phyloP scores from a whole-genome alignment of 2,888 invertebrate genomes.

The Megaustenia siamemsis region DNA sequence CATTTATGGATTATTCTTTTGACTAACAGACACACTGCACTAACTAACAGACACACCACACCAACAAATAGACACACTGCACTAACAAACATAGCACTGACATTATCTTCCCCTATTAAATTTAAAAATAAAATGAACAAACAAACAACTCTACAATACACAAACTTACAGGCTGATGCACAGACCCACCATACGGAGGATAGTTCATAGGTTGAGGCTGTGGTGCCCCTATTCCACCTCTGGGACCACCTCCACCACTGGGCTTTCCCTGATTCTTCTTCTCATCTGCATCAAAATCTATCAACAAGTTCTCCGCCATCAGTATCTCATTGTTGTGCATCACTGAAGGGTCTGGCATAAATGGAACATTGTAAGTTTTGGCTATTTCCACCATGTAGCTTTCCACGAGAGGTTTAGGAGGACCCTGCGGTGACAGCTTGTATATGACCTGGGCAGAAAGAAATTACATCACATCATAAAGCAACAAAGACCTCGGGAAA shows the following conservation, averaged over 20 bases:
- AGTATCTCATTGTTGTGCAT: constrained; percentile 75
- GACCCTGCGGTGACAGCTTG: constrained; percentile 85
- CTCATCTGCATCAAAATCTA: constrained; percentile 72
- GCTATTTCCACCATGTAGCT: constrained; percentile 96
- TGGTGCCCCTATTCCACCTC: constrained; percentile 59
- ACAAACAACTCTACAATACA: too few species aligned
- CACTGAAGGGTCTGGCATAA: constrained; percentile 91
- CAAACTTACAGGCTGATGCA: constrained; percentile 19
- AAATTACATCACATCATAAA: too few species aligned
- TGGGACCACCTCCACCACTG: constrained; percentile 60
- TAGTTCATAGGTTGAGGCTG: constrained; percentile 35
- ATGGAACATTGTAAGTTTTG: constrained; percentile 94
- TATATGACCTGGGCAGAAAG: constrained; percentile 77
- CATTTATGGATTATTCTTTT: too few species aligned
- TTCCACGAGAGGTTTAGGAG: constrained; percentile 96
- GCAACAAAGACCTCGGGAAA: too few species aligned
- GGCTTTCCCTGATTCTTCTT: constrained; percentile 65
- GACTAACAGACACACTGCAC: too few species aligned
- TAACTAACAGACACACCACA: too few species aligned
- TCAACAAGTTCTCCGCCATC: constrained; percentile 73
- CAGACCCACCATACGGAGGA: constrained; percentile 4
- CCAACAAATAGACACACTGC: too few species aligned
- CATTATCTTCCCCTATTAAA: too few species aligned
- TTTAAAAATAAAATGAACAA: too few species aligned
- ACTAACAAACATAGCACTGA: too few species aligned